Conservation (phyloP, 2,888 invertebrate species). For the Megalurothrips usitatus region DNA sequence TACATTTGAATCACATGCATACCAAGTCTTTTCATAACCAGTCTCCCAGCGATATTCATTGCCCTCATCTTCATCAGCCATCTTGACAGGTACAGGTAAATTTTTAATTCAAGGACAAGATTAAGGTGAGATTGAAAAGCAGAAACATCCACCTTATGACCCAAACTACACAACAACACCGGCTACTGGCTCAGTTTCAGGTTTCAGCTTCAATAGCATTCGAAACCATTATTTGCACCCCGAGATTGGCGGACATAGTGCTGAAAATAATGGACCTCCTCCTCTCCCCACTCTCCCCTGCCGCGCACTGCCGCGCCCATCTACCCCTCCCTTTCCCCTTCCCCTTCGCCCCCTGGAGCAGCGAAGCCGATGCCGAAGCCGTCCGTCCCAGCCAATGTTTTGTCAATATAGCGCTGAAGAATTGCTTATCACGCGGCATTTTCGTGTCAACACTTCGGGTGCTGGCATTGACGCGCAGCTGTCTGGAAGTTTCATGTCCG, state of each 20-base stretch:
- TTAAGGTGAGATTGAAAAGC: too few relatives aligned
- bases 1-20: slow-evolving; percentile 36
- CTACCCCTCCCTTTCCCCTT: not conserved
- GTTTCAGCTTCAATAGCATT: too few relatives aligned
- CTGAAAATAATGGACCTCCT: too few relatives aligned
- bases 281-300: not conserved
- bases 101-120: too few relatives aligned
- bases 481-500: not conserved
- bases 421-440: not conserved
- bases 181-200: too few relatives aligned
- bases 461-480: not conserved
- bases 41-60: slow-evolving; percentile 94
- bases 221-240: too few relatives aligned
- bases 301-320: not conserved
- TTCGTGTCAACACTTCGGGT: not conserved
- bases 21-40: slow-evolving; percentile 93
- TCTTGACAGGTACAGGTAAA: slow-evolving; percentile 41
- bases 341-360: not conserved
- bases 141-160: too few relatives aligned
- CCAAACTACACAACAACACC: too few relatives aligned
- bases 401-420: not conserved
- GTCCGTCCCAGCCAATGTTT: not conserved
- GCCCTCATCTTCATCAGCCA: slow-evolving; percentile 77
- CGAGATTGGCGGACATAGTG: too few relatives aligned
- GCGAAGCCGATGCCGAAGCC: not conserved